Conservation (phyloP, 1,140 invertebrate genomes). For the Holcopasites calliopsidis region DNA sequence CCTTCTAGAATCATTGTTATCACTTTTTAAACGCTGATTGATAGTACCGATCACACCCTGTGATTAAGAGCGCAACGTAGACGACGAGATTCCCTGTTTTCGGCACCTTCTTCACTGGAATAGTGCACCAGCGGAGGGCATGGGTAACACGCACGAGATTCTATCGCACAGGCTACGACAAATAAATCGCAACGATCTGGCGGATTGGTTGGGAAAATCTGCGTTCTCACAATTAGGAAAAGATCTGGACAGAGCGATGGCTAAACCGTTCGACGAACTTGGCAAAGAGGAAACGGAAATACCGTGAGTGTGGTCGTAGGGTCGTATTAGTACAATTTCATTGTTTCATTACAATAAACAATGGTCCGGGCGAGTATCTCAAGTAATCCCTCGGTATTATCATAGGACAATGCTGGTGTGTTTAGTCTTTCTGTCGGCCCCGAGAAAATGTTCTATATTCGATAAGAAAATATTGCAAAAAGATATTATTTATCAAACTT, state of each 20-base stretch:
- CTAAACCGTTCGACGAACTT: constrained; percentile 65
- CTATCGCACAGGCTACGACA: constrained; percentile 80
- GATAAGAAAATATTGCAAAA: no score
- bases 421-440: no score
- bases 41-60: no score
- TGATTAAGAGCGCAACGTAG: constrained; percentile 74
- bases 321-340: not conserved
- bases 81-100: constrained; percentile 79
- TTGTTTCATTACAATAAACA: no score
- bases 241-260: constrained; percentile 79
- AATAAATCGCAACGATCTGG: constrained; percentile 80
- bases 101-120: constrained; percentile 82
- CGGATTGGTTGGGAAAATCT: constrained; percentile 82
- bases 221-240: constrained; percentile 81
- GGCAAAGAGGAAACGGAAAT: constrained; percentile 57
- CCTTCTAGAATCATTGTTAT: no score
- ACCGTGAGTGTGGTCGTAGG: constrained; percentile 6
- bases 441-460: no score
- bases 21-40: no score
- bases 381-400: no score
- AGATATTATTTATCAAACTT: no score
- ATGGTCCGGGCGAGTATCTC: no score
- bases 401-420: no score
- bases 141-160: constrained; percentile 80
- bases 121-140: constrained; percentile 76